Percentiles rank a stretch among this genome's conserved stretches.
phyloP scores from a whole-genome alignment of 2,113 vertebrate species.

The Menura novaehollandiae region DNA sequence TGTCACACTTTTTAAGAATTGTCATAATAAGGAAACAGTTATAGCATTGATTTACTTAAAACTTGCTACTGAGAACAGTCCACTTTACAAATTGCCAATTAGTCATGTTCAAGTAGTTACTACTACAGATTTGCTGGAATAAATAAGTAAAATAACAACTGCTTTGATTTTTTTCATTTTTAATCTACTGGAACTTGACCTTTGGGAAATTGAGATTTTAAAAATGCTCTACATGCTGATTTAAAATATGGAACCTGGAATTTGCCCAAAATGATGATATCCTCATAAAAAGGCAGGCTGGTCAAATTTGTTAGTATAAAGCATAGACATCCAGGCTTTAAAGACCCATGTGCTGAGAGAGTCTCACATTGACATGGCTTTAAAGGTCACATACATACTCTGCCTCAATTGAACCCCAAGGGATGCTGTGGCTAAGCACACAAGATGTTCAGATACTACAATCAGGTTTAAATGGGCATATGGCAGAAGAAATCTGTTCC shows the following conservation, averaged over 20 bases:
- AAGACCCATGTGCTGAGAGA: slow-evolving; percentile 23
- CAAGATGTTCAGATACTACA: slow-evolving; percentile 58
- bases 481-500: slow-evolving; percentile 60
- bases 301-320: slow-evolving; percentile 32
- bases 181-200: slow-evolving; percentile 2
- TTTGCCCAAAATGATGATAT: not conserved
- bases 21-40: slow-evolving; percentile 50
- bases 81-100: slow-evolving; percentile 33
- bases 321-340: not conserved
- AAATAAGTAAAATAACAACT: not conserved
- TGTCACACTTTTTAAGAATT: slow-evolving; percentile 33
- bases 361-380: slow-evolving; percentile 48
- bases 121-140: not conserved
- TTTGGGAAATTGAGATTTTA: slow-evolving; percentile 6
- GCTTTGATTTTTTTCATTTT: slow-evolving; percentile 7
- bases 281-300: slow-evolving; percentile 31
- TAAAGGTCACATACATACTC: slow-evolving; percentile 36
- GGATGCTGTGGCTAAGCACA: slow-evolving; percentile 46
- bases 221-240: not conserved
- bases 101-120: not conserved
- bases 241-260: slow-evolving; percentile 12
- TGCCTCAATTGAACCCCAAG: slow-evolving; percentile 13
- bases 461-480: slow-evolving; percentile 64
- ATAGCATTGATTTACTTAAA: not conserved
- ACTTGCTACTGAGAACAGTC: slow-evolving; percentile 16